Percentiles rank a stretch among this genome's conserved stretches.
These are phyloP conservation scores for Brassicogethes aeneus DNA, from an alignment of 2,888 invertebrate species.

Conservation along the genomic window DNA sequence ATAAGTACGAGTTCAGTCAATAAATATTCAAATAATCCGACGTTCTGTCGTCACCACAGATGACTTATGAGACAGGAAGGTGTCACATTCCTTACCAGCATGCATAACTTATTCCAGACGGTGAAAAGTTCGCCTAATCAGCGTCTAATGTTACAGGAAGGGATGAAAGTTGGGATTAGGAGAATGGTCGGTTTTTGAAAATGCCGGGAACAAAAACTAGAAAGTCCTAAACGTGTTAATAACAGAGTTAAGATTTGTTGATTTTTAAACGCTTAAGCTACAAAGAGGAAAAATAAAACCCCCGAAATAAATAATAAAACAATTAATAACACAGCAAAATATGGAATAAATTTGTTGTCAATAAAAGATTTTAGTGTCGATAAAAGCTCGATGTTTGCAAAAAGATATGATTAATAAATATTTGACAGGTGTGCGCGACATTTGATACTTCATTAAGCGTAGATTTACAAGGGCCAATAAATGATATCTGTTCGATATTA, in stretches of 20 bases:
- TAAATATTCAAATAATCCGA: constrained; percentile 21
- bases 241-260: no score
- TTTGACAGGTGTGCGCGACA: constrained; percentile 38
- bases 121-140: background rate
- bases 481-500: constrained; percentile 38
- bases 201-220: no score
- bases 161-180: background rate
- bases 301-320: no score
- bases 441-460: constrained; percentile 37
- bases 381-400: constrained; percentile 20
- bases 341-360: constrained; percentile 3
- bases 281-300: no score
- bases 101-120: background rate
- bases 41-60: constrained; percentile 18
- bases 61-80: constrained; percentile 22
- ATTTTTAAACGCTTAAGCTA: no score
- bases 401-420: constrained; percentile 28
- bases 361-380: constrained; percentile 15
- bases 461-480: constrained; percentile 40
- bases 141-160: background rate
- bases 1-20: constrained; percentile 5
- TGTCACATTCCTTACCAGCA: constrained; percentile 18
- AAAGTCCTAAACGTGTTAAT: no score
- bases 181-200: background rate
- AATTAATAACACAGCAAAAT: no score